A percentile compares a stretch with the other conserved stretches of the same genome.
Evolutionary conservation across 64 coral and sea anemone species (phyloP).

Genomic region (Dendrophyllia cribrosa): DNA sequence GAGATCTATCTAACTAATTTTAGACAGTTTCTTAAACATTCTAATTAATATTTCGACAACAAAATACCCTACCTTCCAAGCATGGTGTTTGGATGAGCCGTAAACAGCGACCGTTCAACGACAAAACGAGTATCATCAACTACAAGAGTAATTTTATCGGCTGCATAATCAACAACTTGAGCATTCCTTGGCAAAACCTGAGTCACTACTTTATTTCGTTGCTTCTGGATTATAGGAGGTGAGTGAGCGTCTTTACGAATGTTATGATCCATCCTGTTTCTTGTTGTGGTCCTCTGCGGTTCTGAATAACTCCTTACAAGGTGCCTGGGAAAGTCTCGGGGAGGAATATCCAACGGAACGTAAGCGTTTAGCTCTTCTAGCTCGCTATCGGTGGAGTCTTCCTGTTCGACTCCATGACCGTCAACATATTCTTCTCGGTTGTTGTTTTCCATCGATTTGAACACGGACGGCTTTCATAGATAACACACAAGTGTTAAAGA

Average conservation of each 20-base stretch:
- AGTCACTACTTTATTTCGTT: conserved; percentile 73
- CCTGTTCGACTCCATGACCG: conserved; percentile 43
- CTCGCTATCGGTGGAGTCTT: conserved; percentile 93
- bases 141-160: conserved; percentile 92
- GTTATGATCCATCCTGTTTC: conserved; percentile 39
- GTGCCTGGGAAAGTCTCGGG: conserved; percentile 85
- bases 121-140: conserved; percentile 97
- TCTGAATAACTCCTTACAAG: conserved; percentile 66
- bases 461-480: conserved; percentile 22
- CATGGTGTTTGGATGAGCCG: conserved; percentile 96
- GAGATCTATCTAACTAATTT: not conserved
- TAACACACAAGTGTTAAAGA: not conserved
- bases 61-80: conserved; percentile 76
- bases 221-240: conserved; percentile 44
- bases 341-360: conserved; percentile 89
- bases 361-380: conserved; percentile 76
- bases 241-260: not conserved
- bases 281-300: conserved; percentile 17
- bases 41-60: not conserved
- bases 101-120: conserved; percentile 92
- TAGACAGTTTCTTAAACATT: too few relatives aligned
- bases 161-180: conserved; percentile 20
- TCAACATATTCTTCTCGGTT: conserved; percentile 77
- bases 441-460: conserved; percentile 47
- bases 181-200: conserved; percentile 72